These are phyloP conservation scores for Globia sparganii DNA, from an alignment of 2,888 invertebrate species.

Conservation along the genomic window DNA sequence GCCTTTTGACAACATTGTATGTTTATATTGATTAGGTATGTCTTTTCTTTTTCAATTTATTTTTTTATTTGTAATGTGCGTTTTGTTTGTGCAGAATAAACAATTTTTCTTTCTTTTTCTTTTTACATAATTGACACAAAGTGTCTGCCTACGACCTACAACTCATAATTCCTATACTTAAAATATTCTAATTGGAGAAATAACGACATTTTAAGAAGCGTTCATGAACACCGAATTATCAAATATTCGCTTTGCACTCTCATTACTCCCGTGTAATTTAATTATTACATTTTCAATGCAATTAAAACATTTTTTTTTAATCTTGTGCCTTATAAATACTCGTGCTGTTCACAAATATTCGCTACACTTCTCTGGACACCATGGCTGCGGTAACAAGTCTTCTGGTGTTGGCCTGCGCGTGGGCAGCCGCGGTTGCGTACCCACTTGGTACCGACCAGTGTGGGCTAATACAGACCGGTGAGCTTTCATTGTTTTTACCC, in stretches of 20 bases:
- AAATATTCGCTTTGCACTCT: constrained; percentile 25
- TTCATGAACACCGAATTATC: constrained; percentile 26
- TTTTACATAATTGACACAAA: too few relatives aligned
- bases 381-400: constrained; percentile 30
- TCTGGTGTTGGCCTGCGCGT: constrained; percentile 16
- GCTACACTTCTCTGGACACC: constrained; percentile 9
- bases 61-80: too few relatives aligned
- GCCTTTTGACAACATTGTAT: too few relatives aligned
- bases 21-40: too few relatives aligned
- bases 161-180: too few relatives aligned
- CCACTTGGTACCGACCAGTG: neutral
- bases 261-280: constrained; percentile 37
- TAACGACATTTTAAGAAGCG: constrained; percentile 2
- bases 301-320: neutral
- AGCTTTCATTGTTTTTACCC: constrained; percentile 10
- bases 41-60: too few relatives aligned
- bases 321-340: constrained; percentile 9
- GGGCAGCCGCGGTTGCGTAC: neutral
- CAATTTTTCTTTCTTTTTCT: too few relatives aligned
- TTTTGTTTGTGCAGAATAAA: too few relatives aligned
- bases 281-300: constrained; percentile 43
- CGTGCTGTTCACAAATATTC: neutral
- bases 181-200: constrained; percentile 1
- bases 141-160: too few relatives aligned
- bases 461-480: neutral